Base-by-base conservation (phyloP, 2,888 invertebrate genomes). In the Rotaria sp. region DNA sequence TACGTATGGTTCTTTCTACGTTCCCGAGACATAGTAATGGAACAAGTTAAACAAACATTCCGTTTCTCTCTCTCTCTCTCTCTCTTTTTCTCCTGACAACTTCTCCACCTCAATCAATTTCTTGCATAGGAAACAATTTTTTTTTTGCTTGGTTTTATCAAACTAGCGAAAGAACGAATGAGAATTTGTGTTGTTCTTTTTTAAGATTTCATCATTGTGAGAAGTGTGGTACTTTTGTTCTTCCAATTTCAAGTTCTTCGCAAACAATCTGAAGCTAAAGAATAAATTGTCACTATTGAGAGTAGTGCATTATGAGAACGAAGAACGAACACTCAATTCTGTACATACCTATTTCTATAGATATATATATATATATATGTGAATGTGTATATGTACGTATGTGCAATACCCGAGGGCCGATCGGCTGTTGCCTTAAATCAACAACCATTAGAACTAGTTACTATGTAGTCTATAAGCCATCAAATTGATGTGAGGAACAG, bases 191-290 rank as follows among this genome's bases (percentile, higher is more conserved):
- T 67, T 67, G 67, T 67, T 67, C 67, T 67, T 67, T 67, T 30
- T 67, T 30, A 30, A 35, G 67, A 67, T 67, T 67, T 67, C 67
- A 67, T 67, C 67, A 67, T 67, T 67, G 67, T 67, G 67, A 67
- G 67, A 67, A 67, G 67, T 67, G 35, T 67, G 67, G 35, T 35
- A 8, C 67, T 67, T 67, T 67, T 67, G 67, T 67, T 67, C 67
- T 67, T 18, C 35, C 67, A 67, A 67, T 67, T 67, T 67, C 67
- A 67, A 67, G 67, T 67, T 67, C 67, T 67, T 67, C 67, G 35
- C 67, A 67, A 67, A 67, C 67, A 67, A 67, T 67, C 67, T 67
- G 67, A 67, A 67, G 67, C 67, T 67, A 67, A 35, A 67, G 35
- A 67, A 38, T 67, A 35, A 67, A 67, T 67, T 67, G 67, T 67